Base-by-base conservation (phyloP, 2,888 invertebrate genomes). In the Thyatira batis region DNA sequence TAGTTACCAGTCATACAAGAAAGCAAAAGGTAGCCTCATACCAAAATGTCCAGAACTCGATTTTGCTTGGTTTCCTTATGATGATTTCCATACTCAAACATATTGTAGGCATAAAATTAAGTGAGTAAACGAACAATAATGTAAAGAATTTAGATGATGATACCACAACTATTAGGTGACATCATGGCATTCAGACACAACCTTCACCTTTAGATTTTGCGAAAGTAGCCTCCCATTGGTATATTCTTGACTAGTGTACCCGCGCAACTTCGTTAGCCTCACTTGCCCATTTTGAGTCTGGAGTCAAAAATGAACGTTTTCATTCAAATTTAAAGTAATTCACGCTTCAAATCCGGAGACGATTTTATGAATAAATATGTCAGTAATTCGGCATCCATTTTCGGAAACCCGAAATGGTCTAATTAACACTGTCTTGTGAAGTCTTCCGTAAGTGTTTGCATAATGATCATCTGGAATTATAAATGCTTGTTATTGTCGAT, bases 141-240 rank as follows among this genome's bases (percentile, higher is more conserved):
- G 2, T 9, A 13, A 13, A 11, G 11, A 13, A 33, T 13, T 33
- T 6, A 3, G 23, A 4, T 23, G 23, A 23, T 33, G 33, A 39
- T 33, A 13, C 33, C 33, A 33, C n/a, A 51, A 48, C 45, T 53
- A 51, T 51, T 33, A 43, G 53, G 50, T 62, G 67, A 59, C 54
- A 60, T 58, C 57, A 67, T 55, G 55, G 20, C n/a, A n/a, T n/a
- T n/a, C n/a, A n/a, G n/a, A n/a, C n/a, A 0, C 27, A 53, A 49
- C 68, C 70, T 69, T 68, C 67, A 67, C 70, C 68, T 69, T 68
- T 50, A 54, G 45, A 43, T 25, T 23, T 23, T 13, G 6, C 23
- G 45, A 23, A 39, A 13, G 13, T 25, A 5, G n/a, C 9, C 2
- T 21, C 8, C 45, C 21, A 25, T 1, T 13, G 23, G 45, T 21